Base-by-base conservation (phyloP, 2,888 invertebrate genomes). In the Emesis furor region DNA sequence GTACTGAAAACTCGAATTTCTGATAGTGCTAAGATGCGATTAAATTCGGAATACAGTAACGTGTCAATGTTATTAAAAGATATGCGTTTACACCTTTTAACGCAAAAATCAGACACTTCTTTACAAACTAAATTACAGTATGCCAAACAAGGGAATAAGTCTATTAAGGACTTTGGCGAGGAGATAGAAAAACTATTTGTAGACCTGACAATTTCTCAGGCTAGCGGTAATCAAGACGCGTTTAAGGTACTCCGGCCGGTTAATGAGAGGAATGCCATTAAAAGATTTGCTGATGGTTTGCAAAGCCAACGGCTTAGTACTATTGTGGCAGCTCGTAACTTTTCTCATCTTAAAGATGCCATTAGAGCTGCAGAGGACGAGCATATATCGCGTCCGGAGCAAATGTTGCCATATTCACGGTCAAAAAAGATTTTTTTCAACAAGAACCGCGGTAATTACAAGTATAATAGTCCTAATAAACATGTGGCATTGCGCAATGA, bases 131-230 rank as follows among this genome's bases (percentile, higher is more conserved):
- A 69, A 67, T 35, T 84, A 32, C 69, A 73, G 39, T 8, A n/a
- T 2, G 69, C 72, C 5, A 74, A 30, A 71, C 81, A 84, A 32
- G 71, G 32, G 68, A 59, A 78, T 35, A 71, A 39, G 37, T 46
- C 79, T 35, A 77, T 86, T 46, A 76, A 75, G 30, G 73, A 71
- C 7, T 82, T 71, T 46, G 83, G 81, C 51, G 76, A 77, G 8
- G 76, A 81, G 67, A 79, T 84, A 5, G 72, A 78, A 55, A 30
- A 83, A 24, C 68, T 88, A 12, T 86, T 86, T 81, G 83, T 84
- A 1, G 84, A 89, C 46, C 69, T 87, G 37, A 89, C 88, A 17
- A 86, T 89, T 71, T 79, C 87, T 12, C 87, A 89, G 62, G 84
- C 87, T 35, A 75, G 86, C 62, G 79, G 82, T 3, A 55, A 86